Evolutionary conservation across 2,797 vertebrate species (phyloP).

Genomic region (Anas georgica): DNA sequence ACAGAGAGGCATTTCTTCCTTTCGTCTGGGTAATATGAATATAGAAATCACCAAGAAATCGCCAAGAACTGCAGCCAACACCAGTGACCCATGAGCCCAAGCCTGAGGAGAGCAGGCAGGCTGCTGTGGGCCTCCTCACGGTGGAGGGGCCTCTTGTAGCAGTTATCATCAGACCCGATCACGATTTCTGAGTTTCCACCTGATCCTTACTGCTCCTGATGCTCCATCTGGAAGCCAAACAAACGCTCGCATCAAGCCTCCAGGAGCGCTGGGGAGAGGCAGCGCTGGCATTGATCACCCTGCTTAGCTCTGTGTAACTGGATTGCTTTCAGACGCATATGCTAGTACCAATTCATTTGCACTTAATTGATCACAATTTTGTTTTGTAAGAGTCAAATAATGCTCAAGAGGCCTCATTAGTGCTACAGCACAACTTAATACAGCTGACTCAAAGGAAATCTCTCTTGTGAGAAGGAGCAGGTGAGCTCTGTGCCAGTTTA

Average conservation of each 20-base stretch:
- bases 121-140: background rate
- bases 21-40: background rate
- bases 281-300: background rate
- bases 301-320: constrained; percentile 1
- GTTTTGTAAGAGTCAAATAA: constrained; percentile 33
- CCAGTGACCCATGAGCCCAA: too few species aligned
- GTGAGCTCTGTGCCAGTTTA: background rate
- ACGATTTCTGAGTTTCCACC: background rate
- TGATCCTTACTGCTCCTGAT: constrained; percentile 11
- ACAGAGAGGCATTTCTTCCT: background rate
- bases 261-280: background rate
- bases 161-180: background rate
- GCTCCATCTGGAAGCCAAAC: constrained; percentile 18
- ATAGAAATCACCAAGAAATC: too few species aligned
- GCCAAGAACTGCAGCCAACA: too few species aligned
- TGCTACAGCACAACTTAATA: constrained; percentile 7
- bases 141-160: background rate
- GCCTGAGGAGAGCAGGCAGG: background rate
- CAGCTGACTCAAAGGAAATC: background rate
- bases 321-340: constrained; percentile 33
- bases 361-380: constrained; percentile 61
- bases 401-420: constrained; percentile 65
- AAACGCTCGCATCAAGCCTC: background rate
- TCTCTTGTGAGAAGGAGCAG: background rate
- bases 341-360: constrained; percentile 52